Conservation (phyloP, 2,888 invertebrate species). For the Synanthedon vespiformis region DNA sequence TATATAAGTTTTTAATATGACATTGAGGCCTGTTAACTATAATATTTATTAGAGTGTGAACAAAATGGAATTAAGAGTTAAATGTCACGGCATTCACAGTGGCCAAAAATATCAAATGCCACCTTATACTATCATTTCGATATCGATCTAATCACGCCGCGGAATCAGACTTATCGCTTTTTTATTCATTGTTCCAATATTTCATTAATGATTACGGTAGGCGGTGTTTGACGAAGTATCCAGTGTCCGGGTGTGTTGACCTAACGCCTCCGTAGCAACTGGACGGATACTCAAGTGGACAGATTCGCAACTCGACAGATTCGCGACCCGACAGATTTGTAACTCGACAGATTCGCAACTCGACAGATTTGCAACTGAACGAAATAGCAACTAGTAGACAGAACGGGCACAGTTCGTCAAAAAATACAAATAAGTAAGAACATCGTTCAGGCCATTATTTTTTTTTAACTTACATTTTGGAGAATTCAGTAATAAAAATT, state of each 20-base stretch:
- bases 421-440: no score
- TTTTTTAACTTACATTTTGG: no score
- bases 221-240: not conserved
- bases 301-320: no score
- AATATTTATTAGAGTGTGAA: not conserved
- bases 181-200: not conserved
- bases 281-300: not conserved
- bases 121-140: not conserved
- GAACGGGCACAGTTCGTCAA: no score
- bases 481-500: no score
- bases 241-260: no score
- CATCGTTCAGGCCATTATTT: no score
- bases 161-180: not conserved
- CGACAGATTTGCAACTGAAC: no score
- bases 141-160: not conserved
- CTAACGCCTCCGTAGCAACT: not conserved
- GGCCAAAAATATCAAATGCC: not conserved
- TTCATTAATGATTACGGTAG: not conserved
- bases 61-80: conserved; percentile 2
- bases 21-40: not conserved
- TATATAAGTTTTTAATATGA: no score
- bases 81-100: conserved; percentile 28
- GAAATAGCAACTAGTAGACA: no score
- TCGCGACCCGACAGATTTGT: no score
- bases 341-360: no score